Conservation (phyloP, 2,888 invertebrate genomes). For the Tetragonula carbonaria region DNA sequence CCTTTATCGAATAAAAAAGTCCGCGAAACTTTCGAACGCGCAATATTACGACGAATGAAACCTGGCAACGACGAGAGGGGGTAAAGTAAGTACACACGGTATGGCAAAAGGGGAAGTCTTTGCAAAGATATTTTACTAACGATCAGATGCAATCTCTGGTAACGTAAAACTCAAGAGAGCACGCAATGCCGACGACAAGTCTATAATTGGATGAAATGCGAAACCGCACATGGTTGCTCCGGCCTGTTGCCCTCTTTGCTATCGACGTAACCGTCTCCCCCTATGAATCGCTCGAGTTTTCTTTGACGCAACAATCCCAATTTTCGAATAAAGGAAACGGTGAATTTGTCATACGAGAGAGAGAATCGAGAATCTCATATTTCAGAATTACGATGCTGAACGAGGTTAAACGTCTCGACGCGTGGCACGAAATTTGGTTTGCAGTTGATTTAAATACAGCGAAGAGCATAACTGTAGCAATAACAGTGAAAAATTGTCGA, state of each 20-base stretch:
- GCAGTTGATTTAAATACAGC: not conserved
- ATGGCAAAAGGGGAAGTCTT: not conserved
- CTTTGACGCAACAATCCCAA: constrained; percentile 18
- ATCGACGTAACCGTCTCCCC: constrained; percentile 20
- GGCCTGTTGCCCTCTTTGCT: constrained; percentile 23
- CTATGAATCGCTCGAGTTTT: constrained; percentile 24
- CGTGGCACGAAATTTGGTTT: not conserved
- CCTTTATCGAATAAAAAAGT: not conserved
- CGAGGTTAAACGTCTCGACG: not conserved
- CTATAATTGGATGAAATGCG: constrained; percentile 66
- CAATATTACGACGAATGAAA: too few relatives aligned
- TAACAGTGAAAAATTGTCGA: not conserved
- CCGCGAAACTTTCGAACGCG: not conserved
- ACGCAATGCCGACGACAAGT: constrained; percentile 43
- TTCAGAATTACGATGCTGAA: not conserved
- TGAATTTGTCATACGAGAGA: not conserved
- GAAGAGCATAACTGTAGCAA: too few relatives aligned
- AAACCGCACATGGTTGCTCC: constrained; percentile 27
- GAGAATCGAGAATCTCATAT: not conserved
- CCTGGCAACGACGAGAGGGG: not conserved
- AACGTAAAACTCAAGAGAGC: constrained; percentile 40
- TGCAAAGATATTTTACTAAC: constrained; percentile 34
- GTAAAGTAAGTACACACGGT: too few relatives aligned
- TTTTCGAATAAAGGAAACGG: not conserved
- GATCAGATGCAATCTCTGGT: constrained; percentile 34